Percentiles rank a stretch among this genome's conserved stretches.
Conservation (phyloP, 2,797 vertebrate genomes). For the Phoeniculus purpureus region DNA sequence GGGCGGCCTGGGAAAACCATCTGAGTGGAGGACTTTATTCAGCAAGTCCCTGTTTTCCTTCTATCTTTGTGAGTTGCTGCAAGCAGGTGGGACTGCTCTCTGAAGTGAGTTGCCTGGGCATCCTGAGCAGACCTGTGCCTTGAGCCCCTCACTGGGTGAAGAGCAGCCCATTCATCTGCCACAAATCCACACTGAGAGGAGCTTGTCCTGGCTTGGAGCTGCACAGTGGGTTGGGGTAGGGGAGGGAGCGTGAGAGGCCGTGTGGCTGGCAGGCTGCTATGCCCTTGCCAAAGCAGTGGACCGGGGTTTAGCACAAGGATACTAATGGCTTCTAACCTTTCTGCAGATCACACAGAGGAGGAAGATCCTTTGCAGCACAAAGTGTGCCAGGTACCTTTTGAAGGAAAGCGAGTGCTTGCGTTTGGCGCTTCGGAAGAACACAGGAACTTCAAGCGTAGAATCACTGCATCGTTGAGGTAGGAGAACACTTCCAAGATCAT, state of each 20-base stretch:
- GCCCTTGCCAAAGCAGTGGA: accelerated
- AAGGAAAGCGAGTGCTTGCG: neutral
- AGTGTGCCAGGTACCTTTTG: neutral
- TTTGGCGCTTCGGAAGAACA: neutral
- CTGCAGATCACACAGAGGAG: neutral
- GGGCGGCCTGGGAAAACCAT: neutral
- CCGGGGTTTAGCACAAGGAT: neutral
- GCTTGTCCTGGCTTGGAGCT: neutral
- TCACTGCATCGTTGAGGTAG: neutral
- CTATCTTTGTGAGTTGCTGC: neutral
- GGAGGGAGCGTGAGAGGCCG: neutral
- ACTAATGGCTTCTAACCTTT: neutral
- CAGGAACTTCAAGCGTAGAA: neutral
- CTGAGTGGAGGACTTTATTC: neutral
- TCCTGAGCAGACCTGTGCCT: neutral
- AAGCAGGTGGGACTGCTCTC: neutral
- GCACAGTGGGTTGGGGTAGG: neutral
- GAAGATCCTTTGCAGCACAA: neutral
- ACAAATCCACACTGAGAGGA: neutral
- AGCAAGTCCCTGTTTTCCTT: neutral
- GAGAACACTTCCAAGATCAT: no score
- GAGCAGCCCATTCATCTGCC: neutral
- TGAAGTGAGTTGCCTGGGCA: neutral
- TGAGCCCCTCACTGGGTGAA: accelerated
- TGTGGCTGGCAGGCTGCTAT: neutral